Base-by-base conservation (phyloP, 2,113 vertebrate species). In the Muscicapa adusta region DNA sequence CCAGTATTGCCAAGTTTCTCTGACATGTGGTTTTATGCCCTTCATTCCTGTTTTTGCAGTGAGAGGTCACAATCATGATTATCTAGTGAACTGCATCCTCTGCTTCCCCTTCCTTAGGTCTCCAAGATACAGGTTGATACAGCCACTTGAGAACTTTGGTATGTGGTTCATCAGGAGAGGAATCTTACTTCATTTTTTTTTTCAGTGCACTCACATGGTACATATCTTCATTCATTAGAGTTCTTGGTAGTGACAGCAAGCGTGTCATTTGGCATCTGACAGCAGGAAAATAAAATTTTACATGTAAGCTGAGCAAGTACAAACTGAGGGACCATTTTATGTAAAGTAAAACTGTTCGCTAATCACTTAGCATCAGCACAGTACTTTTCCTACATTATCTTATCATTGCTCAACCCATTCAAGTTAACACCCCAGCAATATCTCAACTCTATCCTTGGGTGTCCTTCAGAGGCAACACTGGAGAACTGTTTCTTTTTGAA, bases 131-230 rank as follows among this genome's bases (percentile, higher is more conserved):
- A 45, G 42, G 9, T 0, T 43, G 24, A n/a, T n/a, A n/a, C 56
- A 66, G 17, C 2, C 51, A 45, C 36, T 62, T 62, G 10, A 77
- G 16, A 80, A 45, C 43, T 62, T 28, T 38, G 40, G 17, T 72
- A 57, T 6, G 14, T 0, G 0, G 10, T 16, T 83, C 19, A 6
- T 2, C 8, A 9, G 14, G 33, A 94, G 31, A 50, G 9, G 14
- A 61, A 66, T 47, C 8, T 50, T 73, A 10, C 12, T 82, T 57
- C 34, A 5, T 14, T 25, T 62, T 50, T 58, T 58, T 38, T 58
- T 38, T 65, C 18, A 65, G 5, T 3, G 17, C 34, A 14, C 20
- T 75, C 34, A 65, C 33, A 23, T 61, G 22, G 10, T 54, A 26
- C 8, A 1, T n/a, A 19, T 33, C 31, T 78, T 24, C 10, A 2